phyloP scores from a whole-genome alignment of 2,797 vertebrate species.

The Manis crassicaudata region DNA sequence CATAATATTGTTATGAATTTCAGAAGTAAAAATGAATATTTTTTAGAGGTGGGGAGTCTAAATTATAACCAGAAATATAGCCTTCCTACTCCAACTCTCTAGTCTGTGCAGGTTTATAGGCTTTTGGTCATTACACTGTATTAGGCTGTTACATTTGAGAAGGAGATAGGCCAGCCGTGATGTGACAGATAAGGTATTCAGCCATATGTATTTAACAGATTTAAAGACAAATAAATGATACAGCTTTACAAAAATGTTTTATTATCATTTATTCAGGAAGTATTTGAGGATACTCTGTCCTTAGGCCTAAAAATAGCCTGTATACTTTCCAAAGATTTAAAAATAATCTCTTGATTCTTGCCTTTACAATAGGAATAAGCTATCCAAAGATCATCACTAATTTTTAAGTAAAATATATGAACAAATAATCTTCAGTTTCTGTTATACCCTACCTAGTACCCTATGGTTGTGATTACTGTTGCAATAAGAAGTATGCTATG shows the following conservation, averaged over 20 bases:
- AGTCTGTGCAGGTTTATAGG: not conserved
- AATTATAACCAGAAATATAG: not conserved
- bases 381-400: not conserved
- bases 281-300: not conserved
- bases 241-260: not conserved
- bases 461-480: not conserved
- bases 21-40: not conserved
- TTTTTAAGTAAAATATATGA: constrained; percentile 2
- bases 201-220: not conserved
- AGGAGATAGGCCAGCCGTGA: not conserved
- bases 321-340: not conserved
- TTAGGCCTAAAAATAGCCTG: not conserved
- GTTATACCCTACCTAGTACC: not conserved
- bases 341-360: not conserved
- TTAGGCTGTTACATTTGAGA: not conserved
- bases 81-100: not conserved
- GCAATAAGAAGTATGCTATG: not conserved
- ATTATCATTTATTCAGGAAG: not conserved
- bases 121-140: not conserved
- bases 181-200: not conserved
- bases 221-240: not conserved
- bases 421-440: not conserved
- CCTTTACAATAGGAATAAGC: not conserved
- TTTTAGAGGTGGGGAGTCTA: not conserved
- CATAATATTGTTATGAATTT: not conserved